phyloP scores from a whole-genome alignment of 2,113 vertebrate species.

The Malurus cyaneus region DNA sequence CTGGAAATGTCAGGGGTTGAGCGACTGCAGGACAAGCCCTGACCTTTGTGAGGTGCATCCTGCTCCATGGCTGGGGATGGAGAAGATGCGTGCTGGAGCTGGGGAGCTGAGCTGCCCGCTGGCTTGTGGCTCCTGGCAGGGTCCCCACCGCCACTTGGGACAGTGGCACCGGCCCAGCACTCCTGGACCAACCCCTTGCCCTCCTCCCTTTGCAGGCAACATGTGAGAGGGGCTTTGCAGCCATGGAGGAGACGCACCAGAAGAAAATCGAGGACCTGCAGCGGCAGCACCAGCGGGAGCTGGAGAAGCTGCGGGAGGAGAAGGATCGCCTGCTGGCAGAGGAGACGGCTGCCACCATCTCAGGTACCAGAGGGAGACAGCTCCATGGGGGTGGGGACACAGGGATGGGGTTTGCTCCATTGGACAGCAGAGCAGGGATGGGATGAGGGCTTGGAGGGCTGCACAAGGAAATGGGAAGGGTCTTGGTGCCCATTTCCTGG shows the following conservation, averaged over 20 bases:
- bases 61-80: neutral
- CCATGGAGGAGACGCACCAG: conserved; percentile 97
- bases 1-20: neutral
- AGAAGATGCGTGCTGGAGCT: neutral
- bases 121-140: neutral
- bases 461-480: neutral
- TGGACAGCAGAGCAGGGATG: neutral
- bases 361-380: conserved; percentile 73
- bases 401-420: accelerated
- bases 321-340: conserved; percentile 93
- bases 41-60: neutral
- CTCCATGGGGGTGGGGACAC: accelerated
- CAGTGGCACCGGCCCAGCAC: accelerated
- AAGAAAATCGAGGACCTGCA: conserved; percentile 95
- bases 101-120: neutral
- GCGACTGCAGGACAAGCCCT: neutral
- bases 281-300: conserved; percentile 93
- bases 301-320: conserved; percentile 92
- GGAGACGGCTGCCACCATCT: conserved; percentile 95
- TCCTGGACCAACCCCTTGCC: neutral
- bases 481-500: neutral
- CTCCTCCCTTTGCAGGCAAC: conserved; percentile 80
- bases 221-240: conserved; percentile 94
- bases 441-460: neutral
- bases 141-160: neutral